Conservation (phyloP, 2,888 invertebrate species). For the Invenusta paracnida region DNA sequence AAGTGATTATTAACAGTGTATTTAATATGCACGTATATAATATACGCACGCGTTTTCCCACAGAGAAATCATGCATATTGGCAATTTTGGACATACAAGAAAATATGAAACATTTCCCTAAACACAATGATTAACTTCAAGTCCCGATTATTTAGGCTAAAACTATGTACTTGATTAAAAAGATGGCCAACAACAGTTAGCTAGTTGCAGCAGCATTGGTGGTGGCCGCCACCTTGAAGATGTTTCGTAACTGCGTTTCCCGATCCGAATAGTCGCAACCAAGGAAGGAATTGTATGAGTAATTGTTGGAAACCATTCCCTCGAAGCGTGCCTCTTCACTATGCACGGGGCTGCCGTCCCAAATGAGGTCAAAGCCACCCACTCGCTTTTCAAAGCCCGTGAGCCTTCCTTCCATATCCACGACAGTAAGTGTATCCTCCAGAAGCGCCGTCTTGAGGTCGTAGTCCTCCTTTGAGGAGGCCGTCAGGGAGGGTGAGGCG, state of each 20-base stretch:
- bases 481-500: constrained; percentile 66
- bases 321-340: constrained; percentile 30
- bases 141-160: too few relatives aligned
- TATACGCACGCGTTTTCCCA: too few relatives aligned
- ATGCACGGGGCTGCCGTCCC: constrained; percentile 42
- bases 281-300: constrained; percentile 40
- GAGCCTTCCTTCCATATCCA: constrained; percentile 65
- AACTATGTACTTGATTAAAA: too few relatives aligned
- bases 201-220: too few relatives aligned
- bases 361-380: constrained; percentile 54
- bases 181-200: too few relatives aligned
- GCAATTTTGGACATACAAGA: too few relatives aligned
- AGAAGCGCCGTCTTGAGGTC: constrained; percentile 65
- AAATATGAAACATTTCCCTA: too few relatives aligned
- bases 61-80: too few relatives aligned
- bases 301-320: constrained; percentile 41
- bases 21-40: too few relatives aligned
- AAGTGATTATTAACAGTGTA: too few relatives aligned
- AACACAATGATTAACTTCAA: too few relatives aligned
- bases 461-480: constrained; percentile 66
- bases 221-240: not conserved
- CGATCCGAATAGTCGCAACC: constrained; percentile 32
- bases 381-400: constrained; percentile 65
- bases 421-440: constrained; percentile 65
- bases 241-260: constrained; percentile 11